Evolutionary conservation across 2,888 invertebrate species (phyloP).

Genomic region (Pyrochroa serraticornis): DNA sequence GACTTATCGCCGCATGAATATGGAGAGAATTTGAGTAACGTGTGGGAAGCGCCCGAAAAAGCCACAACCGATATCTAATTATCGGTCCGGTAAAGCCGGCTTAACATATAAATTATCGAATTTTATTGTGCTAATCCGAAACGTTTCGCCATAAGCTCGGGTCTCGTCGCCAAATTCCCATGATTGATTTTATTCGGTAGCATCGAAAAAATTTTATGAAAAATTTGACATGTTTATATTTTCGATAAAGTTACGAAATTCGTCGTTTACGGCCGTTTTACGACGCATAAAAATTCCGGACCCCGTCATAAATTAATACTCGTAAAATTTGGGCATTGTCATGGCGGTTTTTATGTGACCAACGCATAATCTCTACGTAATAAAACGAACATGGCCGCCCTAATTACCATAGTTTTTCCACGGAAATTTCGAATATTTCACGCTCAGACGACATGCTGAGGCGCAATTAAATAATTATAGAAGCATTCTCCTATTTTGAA

Average conservation of each 20-base stretch:
- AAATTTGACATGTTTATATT: slow-evolving; percentile 18
- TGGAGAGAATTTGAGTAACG: background rate
- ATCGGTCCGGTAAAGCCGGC: slow-evolving; percentile 9
- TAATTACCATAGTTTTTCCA: slow-evolving; percentile 8
- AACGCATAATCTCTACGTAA: slow-evolving; percentile 1
- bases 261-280: slow-evolving; percentile 26
- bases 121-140: background rate
- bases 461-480: slow-evolving; percentile 6
- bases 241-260: slow-evolving; percentile 23
- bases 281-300: slow-evolving; percentile 30
- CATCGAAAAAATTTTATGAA: slow-evolving; percentile 6
- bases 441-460: slow-evolving; percentile 1
- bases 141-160: slow-evolving; percentile 3
- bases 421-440: slow-evolving; percentile 12
- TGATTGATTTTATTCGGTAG: slow-evolving; percentile 11
- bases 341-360: slow-evolving; percentile 9
- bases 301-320: slow-evolving; percentile 29
- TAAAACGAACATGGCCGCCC: background rate
- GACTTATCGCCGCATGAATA: slow-evolving; percentile 4
- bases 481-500: slow-evolving; percentile 5
- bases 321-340: slow-evolving; percentile 30
- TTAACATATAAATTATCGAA: slow-evolving; percentile 15
- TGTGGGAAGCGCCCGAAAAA: slow-evolving; percentile 10
- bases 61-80: slow-evolving; percentile 8
- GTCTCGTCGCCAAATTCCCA: slow-evolving; percentile 1